A percentile compares a stretch with the other conserved stretches of the same genome.
phyloP scores from a whole-genome alignment of 1,140 invertebrate species.

The Archivesica marissinica region DNA sequence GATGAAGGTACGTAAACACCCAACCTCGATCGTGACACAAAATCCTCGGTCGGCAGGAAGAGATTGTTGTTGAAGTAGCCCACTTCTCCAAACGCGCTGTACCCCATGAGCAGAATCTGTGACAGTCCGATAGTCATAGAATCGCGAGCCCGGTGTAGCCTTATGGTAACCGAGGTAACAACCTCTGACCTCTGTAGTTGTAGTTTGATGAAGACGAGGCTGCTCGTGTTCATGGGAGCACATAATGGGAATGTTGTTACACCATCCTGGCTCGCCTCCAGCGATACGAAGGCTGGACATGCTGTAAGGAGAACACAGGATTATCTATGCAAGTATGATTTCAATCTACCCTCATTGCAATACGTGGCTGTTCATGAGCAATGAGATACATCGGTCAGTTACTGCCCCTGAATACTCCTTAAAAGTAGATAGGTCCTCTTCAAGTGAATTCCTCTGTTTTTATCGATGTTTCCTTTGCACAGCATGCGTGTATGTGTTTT shows the following conservation, averaged over 20 bases:
- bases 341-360: no score
- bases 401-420: no score
- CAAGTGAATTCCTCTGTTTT: no score
- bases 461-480: no score
- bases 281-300: slow-evolving; percentile 94
- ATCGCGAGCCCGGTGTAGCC: slow-evolving; percentile 92
- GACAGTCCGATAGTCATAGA: slow-evolving; percentile 94
- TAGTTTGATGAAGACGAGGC: slow-evolving; percentile 93
- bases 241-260: slow-evolving; percentile 87
- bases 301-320: slow-evolving; percentile 84
- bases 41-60: slow-evolving; percentile 79
- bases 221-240: slow-evolving; percentile 91
- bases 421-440: no score
- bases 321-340: slow-evolving; percentile 40
- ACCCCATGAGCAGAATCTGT: slow-evolving; percentile 93
- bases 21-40: slow-evolving; percentile 79
- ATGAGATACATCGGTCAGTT: no score
- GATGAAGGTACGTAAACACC: no score
- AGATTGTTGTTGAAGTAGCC: slow-evolving; percentile 82
- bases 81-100: slow-evolving; percentile 89
- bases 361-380: no score
- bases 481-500: no score
- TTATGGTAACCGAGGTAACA: slow-evolving; percentile 86
- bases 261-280: slow-evolving; percentile 89
- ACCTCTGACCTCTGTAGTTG: slow-evolving; percentile 92